A percentile compares a stretch with the other conserved stretches of the same genome.
Evolutionary conservation across 2,888 invertebrate genomes (phyloP).

Genomic region (Microctonus hyperodae): DNA sequence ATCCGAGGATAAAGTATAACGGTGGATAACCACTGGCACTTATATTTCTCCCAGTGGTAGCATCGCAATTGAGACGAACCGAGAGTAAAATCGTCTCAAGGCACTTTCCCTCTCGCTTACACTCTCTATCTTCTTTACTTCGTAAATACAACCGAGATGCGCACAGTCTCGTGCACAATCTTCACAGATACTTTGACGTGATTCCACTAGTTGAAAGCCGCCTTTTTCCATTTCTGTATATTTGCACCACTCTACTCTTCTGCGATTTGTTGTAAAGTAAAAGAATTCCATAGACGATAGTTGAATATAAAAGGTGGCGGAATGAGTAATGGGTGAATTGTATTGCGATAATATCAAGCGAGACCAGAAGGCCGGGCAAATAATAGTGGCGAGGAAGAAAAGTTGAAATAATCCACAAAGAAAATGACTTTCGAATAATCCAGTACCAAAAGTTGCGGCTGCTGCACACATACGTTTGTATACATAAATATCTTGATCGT

Average conservation of each 20-base stretch:
- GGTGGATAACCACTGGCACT: constrained; percentile 3
- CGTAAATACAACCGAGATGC: constrained; percentile 5
- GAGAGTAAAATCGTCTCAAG: constrained; percentile 29
- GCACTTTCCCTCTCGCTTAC: constrained; percentile 21
- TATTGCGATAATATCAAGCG: not conserved
- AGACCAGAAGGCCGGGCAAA: not conserved
- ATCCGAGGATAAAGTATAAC: constrained; percentile 12
- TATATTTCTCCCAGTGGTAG: constrained; percentile 23
- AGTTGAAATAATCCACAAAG: not conserved
- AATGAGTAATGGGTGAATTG: not conserved
- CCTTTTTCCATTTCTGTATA: not conserved
- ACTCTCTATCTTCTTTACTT: not conserved
- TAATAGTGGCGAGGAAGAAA: not conserved
- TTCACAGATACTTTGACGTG: not conserved
- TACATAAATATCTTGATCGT: constrained; percentile 7
- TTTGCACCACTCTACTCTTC: not conserved
- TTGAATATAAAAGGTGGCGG: not conserved
- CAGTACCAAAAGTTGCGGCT: too few species aligned
- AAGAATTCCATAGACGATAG: not conserved
- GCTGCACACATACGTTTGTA: not conserved
- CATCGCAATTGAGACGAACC: constrained; percentile 19
- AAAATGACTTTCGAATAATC: not conserved
- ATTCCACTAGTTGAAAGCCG: not conserved
- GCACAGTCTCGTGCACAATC: not conserved
- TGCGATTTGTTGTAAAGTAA: not conserved